phyloP scores from a whole-genome alignment of 1,140 invertebrate genomes.

The Neomicropteryx cornuta region DNA sequence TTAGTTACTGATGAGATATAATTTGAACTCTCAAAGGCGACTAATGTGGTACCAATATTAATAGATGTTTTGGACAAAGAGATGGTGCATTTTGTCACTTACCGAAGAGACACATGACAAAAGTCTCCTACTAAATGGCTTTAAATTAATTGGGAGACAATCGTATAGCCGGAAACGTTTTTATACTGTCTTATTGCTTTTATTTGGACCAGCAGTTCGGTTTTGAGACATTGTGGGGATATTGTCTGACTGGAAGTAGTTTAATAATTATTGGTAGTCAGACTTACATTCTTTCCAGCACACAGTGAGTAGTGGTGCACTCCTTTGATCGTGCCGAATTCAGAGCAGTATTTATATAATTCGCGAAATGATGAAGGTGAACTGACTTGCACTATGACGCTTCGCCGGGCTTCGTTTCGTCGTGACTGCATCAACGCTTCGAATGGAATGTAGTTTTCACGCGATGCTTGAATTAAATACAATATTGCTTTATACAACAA shows the following conservation, averaged over 20 bases:
- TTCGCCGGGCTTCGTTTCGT: conserved; percentile 44
- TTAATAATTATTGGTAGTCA: background rate
- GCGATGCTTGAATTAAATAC: too few relatives aligned
- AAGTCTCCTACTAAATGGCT: background rate
- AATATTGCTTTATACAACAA: too few relatives aligned
- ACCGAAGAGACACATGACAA: too few relatives aligned
- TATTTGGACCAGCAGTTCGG: too few relatives aligned
- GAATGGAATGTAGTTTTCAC: too few relatives aligned
- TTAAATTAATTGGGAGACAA: background rate
- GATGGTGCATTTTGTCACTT: too few relatives aligned
- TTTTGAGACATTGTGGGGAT: too few relatives aligned
- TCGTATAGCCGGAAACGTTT: background rate
- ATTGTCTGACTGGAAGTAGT: too few relatives aligned
- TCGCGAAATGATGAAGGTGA: conserved; percentile 47
- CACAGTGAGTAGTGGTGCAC: conserved; percentile 50
- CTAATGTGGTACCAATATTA: too few relatives aligned
- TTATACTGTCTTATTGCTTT: background rate
- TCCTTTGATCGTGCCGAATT: conserved; percentile 44
- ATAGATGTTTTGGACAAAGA: too few relatives aligned
- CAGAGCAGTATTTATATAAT: conserved; percentile 49
- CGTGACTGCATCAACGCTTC: conserved; percentile 31
- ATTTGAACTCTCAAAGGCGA: too few relatives aligned
- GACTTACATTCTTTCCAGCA: conserved; percentile 19
- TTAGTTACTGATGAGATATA: too few relatives aligned
- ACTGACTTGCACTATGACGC: conserved; percentile 50